Evolutionary conservation across 2,113 vertebrate species (phyloP).

Genomic region (Plotosus lineatus): DNA sequence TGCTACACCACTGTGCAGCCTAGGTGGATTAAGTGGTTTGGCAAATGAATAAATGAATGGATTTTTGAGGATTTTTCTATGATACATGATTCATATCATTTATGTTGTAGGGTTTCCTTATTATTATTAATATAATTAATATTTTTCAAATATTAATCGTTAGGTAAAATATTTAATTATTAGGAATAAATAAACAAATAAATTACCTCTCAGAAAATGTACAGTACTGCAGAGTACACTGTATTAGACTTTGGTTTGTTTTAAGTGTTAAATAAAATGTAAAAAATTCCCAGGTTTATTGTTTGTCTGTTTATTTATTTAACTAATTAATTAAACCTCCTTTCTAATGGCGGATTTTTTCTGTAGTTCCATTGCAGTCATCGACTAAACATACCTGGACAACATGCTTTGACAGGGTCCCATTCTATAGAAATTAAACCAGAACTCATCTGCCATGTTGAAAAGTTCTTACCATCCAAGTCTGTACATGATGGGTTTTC

Average conservation of each 20-base stretch:
- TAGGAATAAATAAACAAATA: not conserved
- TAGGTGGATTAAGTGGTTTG: no score
- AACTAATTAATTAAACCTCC: not conserved
- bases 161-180: not conserved
- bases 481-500: no score
- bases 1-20: no score
- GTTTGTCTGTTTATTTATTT: not conserved
- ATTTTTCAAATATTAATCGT: not conserved
- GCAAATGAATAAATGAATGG: no score
- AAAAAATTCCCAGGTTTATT: not conserved
- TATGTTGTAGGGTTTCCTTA: no score
- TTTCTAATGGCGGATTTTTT: not conserved
- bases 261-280: not conserved
- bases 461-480: no score
- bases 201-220: not conserved
- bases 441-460: no score
- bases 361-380: no score
- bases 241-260: not conserved
- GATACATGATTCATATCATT: not conserved
- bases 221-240: not conserved
- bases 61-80: no score
- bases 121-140: not conserved
- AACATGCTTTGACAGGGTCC: no score
- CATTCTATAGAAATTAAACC: no score
- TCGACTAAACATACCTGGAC: no score